A percentile compares a stretch with the other conserved stretches of the same genome.
Conservation (phyloP, 2,797 vertebrate genomes). For the Propithecus perrieri region DNA sequence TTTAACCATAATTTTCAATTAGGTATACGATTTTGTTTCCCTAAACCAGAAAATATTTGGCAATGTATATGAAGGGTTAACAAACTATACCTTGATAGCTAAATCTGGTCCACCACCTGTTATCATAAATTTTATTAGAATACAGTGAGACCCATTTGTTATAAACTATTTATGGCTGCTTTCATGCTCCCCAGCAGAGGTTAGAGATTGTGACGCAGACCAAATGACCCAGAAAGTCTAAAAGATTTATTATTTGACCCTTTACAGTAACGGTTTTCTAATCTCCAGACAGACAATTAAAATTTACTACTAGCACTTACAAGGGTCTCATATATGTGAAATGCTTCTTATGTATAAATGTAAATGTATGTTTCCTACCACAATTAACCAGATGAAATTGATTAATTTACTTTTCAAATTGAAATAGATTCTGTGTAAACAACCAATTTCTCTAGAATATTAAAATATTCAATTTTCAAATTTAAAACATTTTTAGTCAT, state of each 20-base stretch:
- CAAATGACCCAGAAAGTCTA: background rate
- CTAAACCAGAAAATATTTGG: accelerated
- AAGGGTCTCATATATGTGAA: background rate
- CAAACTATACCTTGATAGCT: background rate
- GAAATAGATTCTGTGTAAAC: background rate
- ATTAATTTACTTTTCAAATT: background rate
- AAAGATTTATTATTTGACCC: background rate
- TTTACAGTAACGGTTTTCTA: background rate
- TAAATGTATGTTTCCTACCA: background rate
- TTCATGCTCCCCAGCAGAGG: background rate
- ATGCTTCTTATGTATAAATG: background rate
- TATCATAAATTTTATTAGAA: background rate
- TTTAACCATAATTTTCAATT: background rate
- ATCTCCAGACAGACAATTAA: background rate
- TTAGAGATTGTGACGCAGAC: background rate
- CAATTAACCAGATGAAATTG: background rate
- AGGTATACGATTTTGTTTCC: background rate
- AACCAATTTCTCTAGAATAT: background rate
- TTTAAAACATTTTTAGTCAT: background rate
- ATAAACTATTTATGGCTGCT: background rate
- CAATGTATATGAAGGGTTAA: accelerated
- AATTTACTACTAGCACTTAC: background rate
- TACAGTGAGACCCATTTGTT: background rate
- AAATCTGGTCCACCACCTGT: background rate
- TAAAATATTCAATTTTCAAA: slow-evolving; percentile 1